Base-by-base conservation (phyloP, 1,140 invertebrate species). In the Panulirus ornatus region DNA sequence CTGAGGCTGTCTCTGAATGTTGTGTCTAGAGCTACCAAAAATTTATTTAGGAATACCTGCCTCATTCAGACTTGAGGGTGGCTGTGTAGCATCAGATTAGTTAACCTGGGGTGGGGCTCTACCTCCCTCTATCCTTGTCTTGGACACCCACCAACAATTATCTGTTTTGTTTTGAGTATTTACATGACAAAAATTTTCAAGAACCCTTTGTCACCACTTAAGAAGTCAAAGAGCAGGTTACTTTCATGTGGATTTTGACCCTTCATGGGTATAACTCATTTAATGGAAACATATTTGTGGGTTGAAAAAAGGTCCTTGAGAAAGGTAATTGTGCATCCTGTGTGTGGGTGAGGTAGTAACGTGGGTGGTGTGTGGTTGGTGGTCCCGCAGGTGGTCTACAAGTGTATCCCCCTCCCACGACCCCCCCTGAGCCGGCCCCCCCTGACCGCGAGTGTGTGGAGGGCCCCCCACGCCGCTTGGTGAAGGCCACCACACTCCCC, bases 401-500 rank as follows among this genome's bases (percentile, higher is more conserved):
- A 93, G 96, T 97, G 84, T 97, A 97, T 93, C 96, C 97, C 92
- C 96, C 96, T 91, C 96, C 96, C 73, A 96, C 96, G 92, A 97
- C 96, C 86, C 96, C 96, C 51, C 96, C 97, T 76, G 96, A 97
- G 94, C 97, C 96, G 90, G 96, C 96, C 82, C 96, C 96, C 89
- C 96, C 96, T 88, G 96, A 97, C 93, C 96, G 96, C 66, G 91
- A 91, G 71, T 91, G 91, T 76, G 83, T 88, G 86, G 92, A 91
- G 88, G 90, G 91, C 38, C 91, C 92, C 92, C 86, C 93, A 92
- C 87, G 92, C 81, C 93, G 93, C 91, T 92, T 94, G 89, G 93
- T 93, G 88, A 94, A 94, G 91, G 94, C 94, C 92, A 93, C 94
- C 73, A 93, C 93, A 70, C 93, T 94, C 92, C 93, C 95, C 92